Evolutionary conservation across 2,113 vertebrate genomes (phyloP).

Genomic region (Isichthys henryi): DNA sequence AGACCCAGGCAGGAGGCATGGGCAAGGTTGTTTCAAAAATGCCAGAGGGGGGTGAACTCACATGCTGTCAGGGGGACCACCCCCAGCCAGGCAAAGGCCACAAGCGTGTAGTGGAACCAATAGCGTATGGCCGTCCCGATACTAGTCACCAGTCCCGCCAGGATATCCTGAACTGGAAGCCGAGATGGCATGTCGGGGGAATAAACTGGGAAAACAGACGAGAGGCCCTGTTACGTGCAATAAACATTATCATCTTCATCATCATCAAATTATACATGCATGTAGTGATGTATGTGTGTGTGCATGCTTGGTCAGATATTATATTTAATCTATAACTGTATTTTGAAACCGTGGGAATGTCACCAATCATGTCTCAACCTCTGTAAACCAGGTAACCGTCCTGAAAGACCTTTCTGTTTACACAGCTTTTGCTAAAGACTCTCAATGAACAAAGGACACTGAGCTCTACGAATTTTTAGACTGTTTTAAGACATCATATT

Average conservation of each 20-base stretch:
- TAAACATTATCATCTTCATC: neutral
- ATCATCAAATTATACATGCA: neutral
- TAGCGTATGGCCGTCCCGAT: conserved; percentile 98
- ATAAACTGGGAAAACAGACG: conserved; percentile 68
- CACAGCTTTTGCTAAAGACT: neutral
- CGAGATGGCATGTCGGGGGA: conserved; percentile 99
- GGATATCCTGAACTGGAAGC: conserved; percentile 97
- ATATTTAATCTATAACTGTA: neutral
- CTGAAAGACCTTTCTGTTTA: neutral
- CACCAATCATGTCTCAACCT: neutral
- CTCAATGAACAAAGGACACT: neutral
- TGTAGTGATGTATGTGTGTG: neutral
- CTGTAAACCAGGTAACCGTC: neutral
- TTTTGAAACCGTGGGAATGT: neutral
- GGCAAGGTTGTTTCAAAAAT: neutral
- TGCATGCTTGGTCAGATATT: neutral
- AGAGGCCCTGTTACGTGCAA: neutral
- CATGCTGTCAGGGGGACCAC: conserved; percentile 99
- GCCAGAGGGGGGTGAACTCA: conserved; percentile 57
- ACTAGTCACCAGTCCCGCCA: conserved; percentile 93
- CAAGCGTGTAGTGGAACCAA: conserved; percentile 99
- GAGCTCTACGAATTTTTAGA: neutral
- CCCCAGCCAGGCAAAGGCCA: conserved; percentile 98
- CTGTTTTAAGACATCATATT: neutral
- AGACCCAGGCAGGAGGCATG: neutral